Conservation (phyloP, 2,113 vertebrate species). For the Microcebus griseorufus region DNA sequence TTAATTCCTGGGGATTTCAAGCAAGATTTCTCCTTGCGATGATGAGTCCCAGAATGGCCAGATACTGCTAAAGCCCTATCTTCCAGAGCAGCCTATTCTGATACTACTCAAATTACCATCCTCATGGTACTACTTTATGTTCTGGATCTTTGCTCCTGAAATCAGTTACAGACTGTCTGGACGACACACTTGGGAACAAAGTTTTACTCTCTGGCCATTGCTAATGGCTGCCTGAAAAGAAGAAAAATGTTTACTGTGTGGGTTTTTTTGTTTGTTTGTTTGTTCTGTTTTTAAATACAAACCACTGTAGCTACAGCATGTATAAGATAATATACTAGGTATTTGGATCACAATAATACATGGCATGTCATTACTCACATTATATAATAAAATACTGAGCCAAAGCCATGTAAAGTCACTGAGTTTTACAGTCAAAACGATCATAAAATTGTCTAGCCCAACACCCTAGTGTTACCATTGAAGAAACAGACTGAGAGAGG, state of each 20-base stretch:
- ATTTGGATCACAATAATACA: conserved; percentile 18
- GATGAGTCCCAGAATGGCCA: background rate
- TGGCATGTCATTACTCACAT: background rate
- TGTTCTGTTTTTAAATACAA: background rate
- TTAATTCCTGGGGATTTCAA: background rate
- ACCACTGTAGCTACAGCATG: background rate
- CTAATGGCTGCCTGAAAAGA: conserved; percentile 10
- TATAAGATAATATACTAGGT: background rate
- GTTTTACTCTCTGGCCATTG: conserved; percentile 11
- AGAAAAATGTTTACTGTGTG: conserved; percentile 27
- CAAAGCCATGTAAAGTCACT: background rate
- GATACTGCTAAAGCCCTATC: background rate
- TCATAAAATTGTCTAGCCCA: background rate
- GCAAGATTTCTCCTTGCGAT: background rate
- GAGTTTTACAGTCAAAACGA: background rate
- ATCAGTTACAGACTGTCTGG: conserved; percentile 53
- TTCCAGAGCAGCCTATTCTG: background rate
- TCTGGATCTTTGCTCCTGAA: conserved; percentile 61
- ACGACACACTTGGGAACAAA: conserved; percentile 47
- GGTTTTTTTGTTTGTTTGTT: background rate
- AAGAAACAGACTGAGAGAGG: background rate
- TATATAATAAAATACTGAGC: background rate
- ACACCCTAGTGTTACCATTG: background rate
- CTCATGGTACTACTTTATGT: conserved; percentile 6
- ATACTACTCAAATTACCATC: conserved; percentile 28